These are phyloP conservation scores for Clupea harengus DNA, from an alignment of 2,113 vertebrate species.

Conservation along the genomic window DNA sequence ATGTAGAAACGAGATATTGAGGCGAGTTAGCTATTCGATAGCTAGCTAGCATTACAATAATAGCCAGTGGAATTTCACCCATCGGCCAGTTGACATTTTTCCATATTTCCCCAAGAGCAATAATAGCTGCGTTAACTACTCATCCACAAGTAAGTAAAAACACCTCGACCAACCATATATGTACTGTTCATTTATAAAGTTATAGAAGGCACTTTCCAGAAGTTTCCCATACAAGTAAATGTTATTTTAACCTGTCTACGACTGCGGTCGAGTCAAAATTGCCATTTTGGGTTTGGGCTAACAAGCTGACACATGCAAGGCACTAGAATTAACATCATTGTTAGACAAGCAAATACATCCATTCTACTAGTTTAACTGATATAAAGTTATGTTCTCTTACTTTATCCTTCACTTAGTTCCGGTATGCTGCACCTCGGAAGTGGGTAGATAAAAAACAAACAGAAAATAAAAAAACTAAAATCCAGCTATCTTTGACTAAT, in stretches of 20 bases:
- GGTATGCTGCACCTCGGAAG: background rate
- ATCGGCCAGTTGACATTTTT: slow-evolving; percentile 5
- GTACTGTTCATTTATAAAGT: background rate
- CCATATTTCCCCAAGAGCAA: slow-evolving; percentile 10
- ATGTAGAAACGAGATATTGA: background rate
- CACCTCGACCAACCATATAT: background rate
- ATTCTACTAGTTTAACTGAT: background rate
- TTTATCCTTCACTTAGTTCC: background rate
- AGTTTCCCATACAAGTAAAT: background rate
- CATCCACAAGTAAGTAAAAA: background rate
- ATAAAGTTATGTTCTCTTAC: background rate
- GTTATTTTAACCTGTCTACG: slow-evolving; percentile 16
- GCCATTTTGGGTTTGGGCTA: slow-evolving; percentile 17
- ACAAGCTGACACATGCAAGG: slow-evolving; percentile 17
- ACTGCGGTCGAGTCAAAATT: slow-evolving; percentile 11
- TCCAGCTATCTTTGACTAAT: background rate
- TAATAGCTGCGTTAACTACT: background rate
- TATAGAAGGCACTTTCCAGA: background rate
- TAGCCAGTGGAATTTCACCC: slow-evolving; percentile 13
- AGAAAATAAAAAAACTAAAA: background rate
- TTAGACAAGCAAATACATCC: background rate
- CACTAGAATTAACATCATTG: slow-evolving; percentile 15
- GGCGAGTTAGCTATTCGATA: background rate
- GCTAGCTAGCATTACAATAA: slow-evolving; percentile 15
- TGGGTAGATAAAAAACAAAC: background rate